Conservation (phyloP, 2,888 invertebrate genomes). For the Diarsia brunnea region DNA sequence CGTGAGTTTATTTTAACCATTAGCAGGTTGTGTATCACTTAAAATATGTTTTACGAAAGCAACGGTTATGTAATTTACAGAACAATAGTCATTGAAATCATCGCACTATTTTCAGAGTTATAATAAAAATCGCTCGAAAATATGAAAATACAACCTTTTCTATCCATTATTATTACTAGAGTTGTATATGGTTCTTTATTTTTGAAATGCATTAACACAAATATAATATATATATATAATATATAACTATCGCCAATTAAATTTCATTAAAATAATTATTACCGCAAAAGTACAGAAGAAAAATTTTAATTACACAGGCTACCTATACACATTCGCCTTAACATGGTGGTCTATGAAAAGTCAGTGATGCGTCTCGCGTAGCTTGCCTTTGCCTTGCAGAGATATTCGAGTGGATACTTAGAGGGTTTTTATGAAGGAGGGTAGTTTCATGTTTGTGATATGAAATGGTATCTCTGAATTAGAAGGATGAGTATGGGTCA, state of each 20-base stretch:
- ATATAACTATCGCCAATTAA: not conserved
- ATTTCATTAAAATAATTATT: not conserved
- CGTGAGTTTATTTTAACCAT: too few relatives aligned
- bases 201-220: too few relatives aligned
- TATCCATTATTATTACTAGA: not conserved
- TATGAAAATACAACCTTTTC: too few relatives aligned
- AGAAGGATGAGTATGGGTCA: conserved; percentile 48
- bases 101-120: not conserved
- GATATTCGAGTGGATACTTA: conserved; percentile 77
- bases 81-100: not conserved
- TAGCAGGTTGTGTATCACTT: not conserved
- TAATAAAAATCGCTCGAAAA: too few relatives aligned
- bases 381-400: conserved; percentile 74
- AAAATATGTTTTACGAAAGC: not conserved
- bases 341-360: conserved; percentile 81
- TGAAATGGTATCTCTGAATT: conserved; percentile 54
- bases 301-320: too few relatives aligned
- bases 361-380: conserved; percentile 82
- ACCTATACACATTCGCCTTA: conserved; percentile 26
- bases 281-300: too few relatives aligned
- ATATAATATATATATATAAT: not conserved
- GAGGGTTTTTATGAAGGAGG: conserved; percentile 66
- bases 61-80: not conserved
- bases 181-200: too few relatives aligned
- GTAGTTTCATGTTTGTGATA: conserved; percentile 68